A percentile compares a stretch with the other conserved stretches of the same genome.
Evolutionary conservation across 2,888 invertebrate genomes (phyloP).

Genomic region (Drosophila paranaensis): DNA sequence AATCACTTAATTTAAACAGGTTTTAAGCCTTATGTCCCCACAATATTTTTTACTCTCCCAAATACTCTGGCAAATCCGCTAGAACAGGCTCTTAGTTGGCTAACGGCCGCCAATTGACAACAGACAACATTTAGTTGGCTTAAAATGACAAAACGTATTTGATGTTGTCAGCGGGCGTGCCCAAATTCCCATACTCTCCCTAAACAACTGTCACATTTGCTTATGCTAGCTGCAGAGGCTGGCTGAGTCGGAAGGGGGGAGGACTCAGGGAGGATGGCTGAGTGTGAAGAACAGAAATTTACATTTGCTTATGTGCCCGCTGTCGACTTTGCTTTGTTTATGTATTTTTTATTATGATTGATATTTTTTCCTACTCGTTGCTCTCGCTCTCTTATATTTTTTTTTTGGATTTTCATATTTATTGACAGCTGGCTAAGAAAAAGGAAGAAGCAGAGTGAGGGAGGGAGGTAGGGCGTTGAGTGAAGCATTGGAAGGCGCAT

Average conservation of each 20-base stretch:
- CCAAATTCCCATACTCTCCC: conserved; percentile 28
- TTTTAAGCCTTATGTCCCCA: neutral
- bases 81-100: conserved; percentile 31
- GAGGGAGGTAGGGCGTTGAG: neutral
- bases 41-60: conserved; percentile 4
- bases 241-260: neutral
- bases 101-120: conserved; percentile 57
- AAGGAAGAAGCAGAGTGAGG: neutral
- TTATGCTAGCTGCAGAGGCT: conserved; percentile 18
- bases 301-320: conserved; percentile 64
- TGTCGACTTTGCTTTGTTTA: conserved; percentile 67
- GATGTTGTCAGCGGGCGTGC: conserved; percentile 46
- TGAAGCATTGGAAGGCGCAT: conserved; percentile 39
- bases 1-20: neutral
- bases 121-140: conserved; percentile 49
- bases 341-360: conserved; percentile 73
- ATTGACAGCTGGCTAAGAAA: conserved; percentile 64
- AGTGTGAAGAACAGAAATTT: conserved; percentile 52
- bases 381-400: neutral
- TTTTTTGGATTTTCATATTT: conserved; percentile 56
- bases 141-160: conserved; percentile 62
- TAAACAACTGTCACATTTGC: conserved; percentile 66
- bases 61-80: conserved; percentile 17
- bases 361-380: conserved; percentile 55
- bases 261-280: neutral